Conservation (phyloP, 1,140 invertebrate species). For the Ridgeia piscesae region DNA sequence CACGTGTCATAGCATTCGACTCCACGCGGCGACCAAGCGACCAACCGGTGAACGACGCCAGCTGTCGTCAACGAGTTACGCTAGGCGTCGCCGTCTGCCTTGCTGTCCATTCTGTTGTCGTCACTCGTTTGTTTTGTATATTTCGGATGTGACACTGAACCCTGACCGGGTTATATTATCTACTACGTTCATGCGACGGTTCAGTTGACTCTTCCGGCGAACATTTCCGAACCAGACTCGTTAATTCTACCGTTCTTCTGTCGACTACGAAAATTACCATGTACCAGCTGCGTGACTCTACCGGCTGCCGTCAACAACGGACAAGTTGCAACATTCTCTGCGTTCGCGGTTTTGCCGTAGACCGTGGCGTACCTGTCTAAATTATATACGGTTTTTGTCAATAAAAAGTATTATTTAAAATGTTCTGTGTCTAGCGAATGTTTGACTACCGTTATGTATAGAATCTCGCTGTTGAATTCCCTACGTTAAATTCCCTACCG, state of each 20-base stretch:
- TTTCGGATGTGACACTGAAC: not conserved
- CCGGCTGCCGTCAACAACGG: too few species aligned
- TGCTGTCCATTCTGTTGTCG: not conserved
- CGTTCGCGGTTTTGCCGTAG: not conserved
- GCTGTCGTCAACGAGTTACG: not conserved
- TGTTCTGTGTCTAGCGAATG: not conserved
- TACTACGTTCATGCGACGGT: not conserved
- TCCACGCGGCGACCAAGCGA: not conserved
- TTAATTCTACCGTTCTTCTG: too few species aligned
- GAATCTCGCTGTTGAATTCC: too few species aligned
- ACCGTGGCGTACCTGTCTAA: not conserved
- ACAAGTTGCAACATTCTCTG: not conserved
- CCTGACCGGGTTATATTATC: not conserved
- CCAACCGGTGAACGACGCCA: not conserved
- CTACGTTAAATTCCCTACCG: too few species aligned
- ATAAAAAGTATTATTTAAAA: slow-evolving; percentile 2
- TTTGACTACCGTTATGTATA: too few species aligned
- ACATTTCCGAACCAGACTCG: not conserved
- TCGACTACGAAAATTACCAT: not conserved
- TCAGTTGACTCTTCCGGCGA: not conserved
- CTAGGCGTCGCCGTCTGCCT: not conserved
- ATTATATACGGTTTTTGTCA: slow-evolving; percentile 1
- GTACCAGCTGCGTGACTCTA: too few species aligned
- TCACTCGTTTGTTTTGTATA: not conserved
- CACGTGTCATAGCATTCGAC: not conserved